Percentiles rank a stretch among this genome's conserved stretches.
These are phyloP conservation scores for Manis pentadactyla DNA, from an alignment of 2,797 vertebrate species.

Conservation along the genomic window DNA sequence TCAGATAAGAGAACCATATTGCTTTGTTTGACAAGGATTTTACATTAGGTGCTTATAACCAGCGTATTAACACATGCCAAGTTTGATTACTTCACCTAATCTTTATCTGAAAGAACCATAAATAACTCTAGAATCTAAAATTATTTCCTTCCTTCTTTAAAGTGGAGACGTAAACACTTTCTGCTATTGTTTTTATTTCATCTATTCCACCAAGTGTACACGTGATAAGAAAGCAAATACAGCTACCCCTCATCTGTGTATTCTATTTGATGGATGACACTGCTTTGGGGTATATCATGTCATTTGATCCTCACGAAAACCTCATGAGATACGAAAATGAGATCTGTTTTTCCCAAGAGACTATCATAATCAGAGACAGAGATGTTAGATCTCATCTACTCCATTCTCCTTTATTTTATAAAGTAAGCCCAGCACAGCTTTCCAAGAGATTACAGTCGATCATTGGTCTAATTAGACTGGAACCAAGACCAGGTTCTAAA, in stretches of 20 bases:
- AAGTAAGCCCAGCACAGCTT: conserved; percentile 2
- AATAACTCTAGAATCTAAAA: conserved; percentile 66
- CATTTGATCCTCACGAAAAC: not conserved
- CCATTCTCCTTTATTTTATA: not conserved
- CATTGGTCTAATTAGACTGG: not conserved
- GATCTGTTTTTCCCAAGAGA: conserved; percentile 2
- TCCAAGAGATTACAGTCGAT: not conserved
- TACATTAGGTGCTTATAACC: conserved; percentile 24
- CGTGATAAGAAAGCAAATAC: conserved; percentile 35
- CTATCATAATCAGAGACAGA: conserved; percentile 20
- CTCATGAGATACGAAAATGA: not conserved
- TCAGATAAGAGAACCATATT: conserved; percentile 27
- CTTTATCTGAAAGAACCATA: conserved; percentile 55
- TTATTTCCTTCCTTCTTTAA: conserved; percentile 65
- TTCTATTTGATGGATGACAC: not conserved
- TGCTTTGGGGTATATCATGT: not conserved
- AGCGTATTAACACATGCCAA: conserved; percentile 33
- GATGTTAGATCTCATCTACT: not conserved
- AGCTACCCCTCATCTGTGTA: not conserved
- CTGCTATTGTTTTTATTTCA: conserved; percentile 53
- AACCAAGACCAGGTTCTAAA: conserved; percentile 35
- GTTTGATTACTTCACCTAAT: conserved; percentile 49
- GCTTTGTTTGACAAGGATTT: conserved; percentile 46
- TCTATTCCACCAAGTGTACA: not conserved
- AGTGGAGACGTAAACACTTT: conserved; percentile 26